Evolutionary conservation across 2,888 invertebrate species (phyloP), one percentile per base, ranked within the genome.

Genomic region (Cheilosia urbana): DNA sequence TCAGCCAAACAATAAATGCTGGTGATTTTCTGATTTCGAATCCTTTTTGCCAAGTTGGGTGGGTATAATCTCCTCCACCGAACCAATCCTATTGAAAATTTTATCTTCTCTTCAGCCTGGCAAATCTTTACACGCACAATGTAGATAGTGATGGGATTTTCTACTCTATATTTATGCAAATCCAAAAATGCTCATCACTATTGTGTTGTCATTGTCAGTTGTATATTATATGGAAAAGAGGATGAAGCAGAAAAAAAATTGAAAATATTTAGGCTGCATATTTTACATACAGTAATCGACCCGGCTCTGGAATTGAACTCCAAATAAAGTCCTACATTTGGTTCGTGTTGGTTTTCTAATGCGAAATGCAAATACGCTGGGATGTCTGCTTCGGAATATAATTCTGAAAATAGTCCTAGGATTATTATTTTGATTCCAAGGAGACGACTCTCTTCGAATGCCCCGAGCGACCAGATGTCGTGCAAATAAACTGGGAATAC

Each of bases 131-230:
- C 5, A 11, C 24, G 6, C 49, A 42, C 9, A 42, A 60, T 37
- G 45, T 17, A 62, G 34, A 42, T 53, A 27, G 47, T 45, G 49
- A 34, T 30, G 57, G 51, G 58, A 76, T 75, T 73, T 69, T 69
- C 55, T 69, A 53, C 53, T 75, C 60, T 65, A 79, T 63, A 71
- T 76, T 85, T 85, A 85, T 85, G 85, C 81, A 85, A 81, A 85
- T 85, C 66, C 51, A 51, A 81, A 78, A 81, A 68, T 81, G 37
- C 65, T 81, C 76, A 68, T 72, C 81, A 62, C 63, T n/a, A 73
- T 73, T 79, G 79, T 72, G 79, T 68, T 55, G 72, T 72, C 72
- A 68, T 68, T 53, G 60, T 63, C 60, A 65, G 72, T 47, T 66
- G 21, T n/a, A 30, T 42, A 19, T 11, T 62, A 57, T 55, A 27